phyloP scores from a whole-genome alignment of 2,797 vertebrate species.

The Meriones psammophilus region DNA sequence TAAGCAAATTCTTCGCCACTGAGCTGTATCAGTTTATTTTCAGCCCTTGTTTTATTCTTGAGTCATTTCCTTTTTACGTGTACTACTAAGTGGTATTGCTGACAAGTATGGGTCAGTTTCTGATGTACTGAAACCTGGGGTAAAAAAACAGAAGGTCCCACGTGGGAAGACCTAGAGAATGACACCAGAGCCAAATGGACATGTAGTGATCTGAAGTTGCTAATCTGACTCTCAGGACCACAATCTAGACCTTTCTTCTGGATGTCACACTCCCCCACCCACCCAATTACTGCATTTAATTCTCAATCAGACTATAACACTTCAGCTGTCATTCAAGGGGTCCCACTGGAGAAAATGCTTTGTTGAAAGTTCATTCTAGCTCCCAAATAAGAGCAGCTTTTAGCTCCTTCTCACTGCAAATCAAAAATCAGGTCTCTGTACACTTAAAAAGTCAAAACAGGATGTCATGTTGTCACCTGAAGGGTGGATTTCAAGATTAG shows the following conservation, averaged over 20 bases:
- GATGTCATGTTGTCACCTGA: slow-evolving; percentile 74
- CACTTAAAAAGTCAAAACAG: slow-evolving; percentile 63
- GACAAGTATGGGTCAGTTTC: slow-evolving; percentile 5
- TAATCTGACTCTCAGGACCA: background rate
- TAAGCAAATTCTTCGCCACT: background rate
- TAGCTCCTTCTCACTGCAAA: slow-evolving; percentile 74
- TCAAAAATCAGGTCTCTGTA: slow-evolving; percentile 72
- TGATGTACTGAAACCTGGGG: background rate
- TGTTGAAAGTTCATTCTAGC: slow-evolving; percentile 72
- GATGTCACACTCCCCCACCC: background rate
- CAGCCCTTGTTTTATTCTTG: slow-evolving; percentile 2
- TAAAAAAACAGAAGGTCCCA: slow-evolving; percentile 7
- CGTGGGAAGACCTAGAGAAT: background rate
- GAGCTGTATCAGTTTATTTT: background rate
- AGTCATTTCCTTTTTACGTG: background rate
- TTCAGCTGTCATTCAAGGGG: slow-evolving; percentile 65
- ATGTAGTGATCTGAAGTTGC: background rate
- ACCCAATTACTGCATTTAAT: slow-evolving; percentile 32
- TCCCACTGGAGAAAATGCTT: slow-evolving; percentile 72
- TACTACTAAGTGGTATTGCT: background rate
- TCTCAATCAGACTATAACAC: slow-evolving; percentile 59
- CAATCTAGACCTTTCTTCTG: slow-evolving; percentile 24
- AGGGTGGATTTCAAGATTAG: slow-evolving; percentile 77
- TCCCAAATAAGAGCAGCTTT: slow-evolving; percentile 71
- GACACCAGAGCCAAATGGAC: background rate